A percentile compares a stretch with the other conserved stretches of the same genome.
Evolutionary conservation across 2,113 vertebrate genomes (phyloP).

Genomic region (Brachirus orientalis): DNA sequence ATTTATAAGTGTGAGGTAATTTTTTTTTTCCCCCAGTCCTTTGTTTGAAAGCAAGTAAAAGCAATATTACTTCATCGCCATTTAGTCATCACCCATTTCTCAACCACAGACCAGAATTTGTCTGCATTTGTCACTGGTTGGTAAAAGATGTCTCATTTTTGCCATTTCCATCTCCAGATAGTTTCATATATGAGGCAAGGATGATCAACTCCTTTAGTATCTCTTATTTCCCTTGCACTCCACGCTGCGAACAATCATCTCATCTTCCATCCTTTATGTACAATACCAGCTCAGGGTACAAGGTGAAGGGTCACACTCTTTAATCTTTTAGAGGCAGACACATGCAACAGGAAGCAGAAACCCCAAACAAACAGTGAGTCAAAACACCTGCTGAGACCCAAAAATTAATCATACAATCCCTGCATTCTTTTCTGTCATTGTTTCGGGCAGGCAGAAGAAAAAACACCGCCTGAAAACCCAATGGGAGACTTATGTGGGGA

Average conservation of each 20-base stretch:
- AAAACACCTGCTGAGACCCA: conserved; percentile 67
- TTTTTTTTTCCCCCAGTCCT: conserved; percentile 31
- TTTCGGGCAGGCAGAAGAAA: conserved; percentile 46
- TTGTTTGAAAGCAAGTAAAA: conserved; percentile 37
- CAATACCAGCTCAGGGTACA: conserved; percentile 83
- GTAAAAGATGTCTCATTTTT: conserved; percentile 80
- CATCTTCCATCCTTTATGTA: conserved; percentile 87
- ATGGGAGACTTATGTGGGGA: conserved; percentile 58
- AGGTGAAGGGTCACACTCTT: conserved; percentile 69
- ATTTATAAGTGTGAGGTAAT: conserved; percentile 71
- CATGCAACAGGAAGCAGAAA: conserved; percentile 51
- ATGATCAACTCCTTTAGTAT: conserved; percentile 82
- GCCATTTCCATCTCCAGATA: conserved; percentile 86
- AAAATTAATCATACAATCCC: conserved; percentile 69
- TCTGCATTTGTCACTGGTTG: conserved; percentile 82
- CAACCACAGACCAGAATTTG: conserved; percentile 77
- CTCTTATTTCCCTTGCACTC: conserved; percentile 72
- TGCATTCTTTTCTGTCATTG: conserved; percentile 66
- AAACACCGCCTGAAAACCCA: conserved; percentile 60
- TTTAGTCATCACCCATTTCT: conserved; percentile 85
- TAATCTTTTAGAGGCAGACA: conserved; percentile 73
- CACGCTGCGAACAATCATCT: conserved; percentile 79
- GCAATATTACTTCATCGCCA: conserved; percentile 80
- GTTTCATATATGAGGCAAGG: conserved; percentile 82
- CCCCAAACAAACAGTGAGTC: conserved; percentile 55